Evolutionary conservation across 2,113 vertebrate species (phyloP).

Genomic region (Gadus chalcogrammus): DNA sequence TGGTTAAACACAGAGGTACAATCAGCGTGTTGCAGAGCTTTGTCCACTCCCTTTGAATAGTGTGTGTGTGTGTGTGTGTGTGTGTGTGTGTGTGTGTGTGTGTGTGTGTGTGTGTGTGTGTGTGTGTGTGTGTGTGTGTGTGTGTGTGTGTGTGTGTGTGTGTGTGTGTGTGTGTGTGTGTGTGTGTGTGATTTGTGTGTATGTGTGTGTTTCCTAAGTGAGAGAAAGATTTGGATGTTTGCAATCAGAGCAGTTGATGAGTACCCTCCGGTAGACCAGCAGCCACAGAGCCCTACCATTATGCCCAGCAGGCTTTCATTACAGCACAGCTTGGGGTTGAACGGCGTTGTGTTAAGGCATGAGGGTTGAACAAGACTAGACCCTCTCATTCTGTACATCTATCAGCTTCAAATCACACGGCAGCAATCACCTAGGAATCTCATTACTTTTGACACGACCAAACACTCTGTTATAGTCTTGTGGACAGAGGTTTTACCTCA

Average conservation of each 20-base stretch:
- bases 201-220: background rate
- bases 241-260: conserved; percentile 72
- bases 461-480: conserved; percentile 6
- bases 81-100: conserved; percentile 40
- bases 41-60: conserved; percentile 49
- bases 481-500: background rate
- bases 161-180: too few species aligned
- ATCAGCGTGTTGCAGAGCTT: conserved; percentile 57
- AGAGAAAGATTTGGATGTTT: conserved; percentile 45
- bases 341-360: conserved; percentile 45
- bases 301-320: conserved; percentile 71
- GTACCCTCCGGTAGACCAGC: conserved; percentile 62
- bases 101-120: conserved; percentile 20
- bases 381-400: conserved; percentile 50
- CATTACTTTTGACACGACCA: conserved; percentile 42
- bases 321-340: conserved; percentile 59
- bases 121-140: conserved; percentile 34
- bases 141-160: conserved; percentile 31
- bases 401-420: conserved; percentile 47
- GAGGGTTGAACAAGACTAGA: conserved; percentile 46
- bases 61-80: conserved; percentile 47
- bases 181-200: too few species aligned
- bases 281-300: conserved; percentile 67
- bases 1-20: conserved; percentile 57
- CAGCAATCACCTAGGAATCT: conserved; percentile 38